Evolutionary conservation across 2,113 vertebrate species (phyloP).

Genomic region (Arvicanthis niloticus): DNA sequence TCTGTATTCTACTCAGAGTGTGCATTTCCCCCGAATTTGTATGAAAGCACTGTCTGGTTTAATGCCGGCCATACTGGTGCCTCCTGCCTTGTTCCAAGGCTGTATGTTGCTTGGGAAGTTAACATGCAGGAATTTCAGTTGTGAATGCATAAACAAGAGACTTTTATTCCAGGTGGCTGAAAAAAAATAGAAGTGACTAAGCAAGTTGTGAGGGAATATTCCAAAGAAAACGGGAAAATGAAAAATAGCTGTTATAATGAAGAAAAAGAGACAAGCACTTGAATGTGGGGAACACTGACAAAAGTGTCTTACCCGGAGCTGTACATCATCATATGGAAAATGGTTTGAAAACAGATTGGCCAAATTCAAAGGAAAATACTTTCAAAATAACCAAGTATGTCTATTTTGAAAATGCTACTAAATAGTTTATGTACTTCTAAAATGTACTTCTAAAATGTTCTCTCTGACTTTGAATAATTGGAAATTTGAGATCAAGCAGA

Average conservation of each 20-base stretch:
- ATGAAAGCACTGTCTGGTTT: background rate
- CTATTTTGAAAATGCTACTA: constrained; percentile 25
- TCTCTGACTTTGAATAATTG: background rate
- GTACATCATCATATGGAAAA: background rate
- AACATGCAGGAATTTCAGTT: background rate
- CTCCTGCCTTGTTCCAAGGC: background rate
- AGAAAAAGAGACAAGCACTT: background rate
- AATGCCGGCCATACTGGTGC: too few relatives aligned
- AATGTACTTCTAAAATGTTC: constrained; percentile 35
- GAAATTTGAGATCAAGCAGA: background rate
- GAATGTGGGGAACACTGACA: background rate
- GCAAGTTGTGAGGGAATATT: constrained; percentile 4
- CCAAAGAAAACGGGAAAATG: background rate
- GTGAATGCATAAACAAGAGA: background rate
- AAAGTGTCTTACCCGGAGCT: background rate
- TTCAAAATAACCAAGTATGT: background rate
- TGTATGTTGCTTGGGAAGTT: background rate
- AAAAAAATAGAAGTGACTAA: constrained; percentile 3
- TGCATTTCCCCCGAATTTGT: background rate
- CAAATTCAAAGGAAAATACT: constrained; percentile 16
- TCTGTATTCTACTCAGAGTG: background rate
- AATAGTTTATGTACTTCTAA: background rate
- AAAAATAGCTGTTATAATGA: background rate
- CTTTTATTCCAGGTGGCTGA: background rate
- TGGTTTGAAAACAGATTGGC: background rate